Conservation (phyloP, 2,113 vertebrate genomes). For the Gallinago paraguaiae region DNA sequence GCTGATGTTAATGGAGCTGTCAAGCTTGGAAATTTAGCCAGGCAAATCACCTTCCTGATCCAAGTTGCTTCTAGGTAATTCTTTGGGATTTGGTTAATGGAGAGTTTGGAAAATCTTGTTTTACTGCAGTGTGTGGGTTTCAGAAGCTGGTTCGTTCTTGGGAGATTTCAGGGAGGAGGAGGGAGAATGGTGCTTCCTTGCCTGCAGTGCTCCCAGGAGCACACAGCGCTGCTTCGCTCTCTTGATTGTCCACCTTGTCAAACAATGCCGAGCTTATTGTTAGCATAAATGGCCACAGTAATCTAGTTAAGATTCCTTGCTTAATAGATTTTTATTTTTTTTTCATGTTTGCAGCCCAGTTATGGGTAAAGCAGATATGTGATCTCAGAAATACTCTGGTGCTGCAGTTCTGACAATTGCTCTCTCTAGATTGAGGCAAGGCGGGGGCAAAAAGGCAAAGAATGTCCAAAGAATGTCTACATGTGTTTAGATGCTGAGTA, state of each 20-base stretch:
- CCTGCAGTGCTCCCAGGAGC: not conserved
- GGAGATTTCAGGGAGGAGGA: not conserved
- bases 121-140: not conserved
- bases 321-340: not conserved
- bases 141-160: not conserved
- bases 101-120: not conserved
- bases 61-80: not conserved
- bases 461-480: not conserved
- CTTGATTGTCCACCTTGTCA: not conserved
- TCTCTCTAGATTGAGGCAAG: accelerated
- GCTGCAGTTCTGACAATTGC: not conserved
- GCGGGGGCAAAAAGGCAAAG: accelerated
- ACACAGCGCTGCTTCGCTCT: not conserved
- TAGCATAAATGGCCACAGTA: not conserved
- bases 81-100: not conserved
- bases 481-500: not conserved
- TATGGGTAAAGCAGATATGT: not conserved
- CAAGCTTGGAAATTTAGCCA: not conserved
- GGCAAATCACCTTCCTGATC: not conserved
- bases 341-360: not conserved
- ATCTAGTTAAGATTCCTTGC: not conserved
- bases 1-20: not conserved
- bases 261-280: not conserved
- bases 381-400: not conserved
- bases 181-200: not conserved